These are phyloP conservation scores for Leptodactylus fuscus DNA, from an alignment of 2,113 vertebrate genomes.

Conservation along the genomic window DNA sequence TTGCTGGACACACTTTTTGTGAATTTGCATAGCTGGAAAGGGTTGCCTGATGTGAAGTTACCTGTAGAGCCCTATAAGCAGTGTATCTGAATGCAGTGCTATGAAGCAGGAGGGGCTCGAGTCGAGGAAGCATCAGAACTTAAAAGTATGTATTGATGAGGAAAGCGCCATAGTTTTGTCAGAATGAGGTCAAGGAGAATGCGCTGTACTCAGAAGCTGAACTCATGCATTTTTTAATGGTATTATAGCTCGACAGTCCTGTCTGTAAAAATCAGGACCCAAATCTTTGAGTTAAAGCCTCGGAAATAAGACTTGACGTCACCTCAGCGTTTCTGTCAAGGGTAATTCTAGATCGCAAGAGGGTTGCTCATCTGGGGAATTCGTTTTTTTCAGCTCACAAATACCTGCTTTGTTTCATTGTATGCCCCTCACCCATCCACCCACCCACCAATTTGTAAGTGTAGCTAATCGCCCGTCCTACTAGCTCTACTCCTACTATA, in stretches of 20 bases:
- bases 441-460: neutral
- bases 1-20: no score
- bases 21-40: no score
- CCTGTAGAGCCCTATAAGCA: neutral
- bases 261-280: constrained; percentile 12
- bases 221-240: constrained; percentile 49
- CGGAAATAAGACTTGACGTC: neutral
- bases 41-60: neutral
- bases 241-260: constrained; percentile 15
- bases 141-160: constrained; percentile 42
- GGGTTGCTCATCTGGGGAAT: neutral
- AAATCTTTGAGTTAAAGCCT: neutral
- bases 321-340: neutral
- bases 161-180: constrained; percentile 58
- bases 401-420: neutral
- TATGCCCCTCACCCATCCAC: neutral
- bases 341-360: neutral
- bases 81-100: neutral
- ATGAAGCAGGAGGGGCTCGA: neutral
- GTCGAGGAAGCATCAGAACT: constrained; percentile 16
- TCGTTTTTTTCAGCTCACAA: neutral
- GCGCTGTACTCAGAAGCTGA: constrained; percentile 39
- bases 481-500: no score
- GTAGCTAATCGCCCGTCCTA: no score
- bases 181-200: constrained; percentile 53